phyloP scores from a whole-genome alignment of 2,797 vertebrate genomes.

The Melopsittacus undulatus region DNA sequence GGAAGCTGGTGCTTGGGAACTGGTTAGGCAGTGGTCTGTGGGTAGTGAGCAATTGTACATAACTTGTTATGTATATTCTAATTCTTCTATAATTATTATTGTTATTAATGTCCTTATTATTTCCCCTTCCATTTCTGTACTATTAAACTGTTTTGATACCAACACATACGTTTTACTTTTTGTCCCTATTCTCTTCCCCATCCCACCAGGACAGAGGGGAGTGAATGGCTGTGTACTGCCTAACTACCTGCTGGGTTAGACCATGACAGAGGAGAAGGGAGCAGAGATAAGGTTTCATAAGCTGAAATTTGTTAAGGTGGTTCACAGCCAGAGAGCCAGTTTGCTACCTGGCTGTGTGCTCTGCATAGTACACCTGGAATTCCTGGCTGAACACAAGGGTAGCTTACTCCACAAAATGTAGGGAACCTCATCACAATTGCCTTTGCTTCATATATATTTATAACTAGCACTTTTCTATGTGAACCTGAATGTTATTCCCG shows the following conservation, averaged over 20 bases:
- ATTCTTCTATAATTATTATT: background rate
- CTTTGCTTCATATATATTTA: background rate
- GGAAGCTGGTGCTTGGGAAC: background rate
- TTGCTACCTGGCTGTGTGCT: background rate
- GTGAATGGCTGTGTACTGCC: background rate
- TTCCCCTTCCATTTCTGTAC: background rate
- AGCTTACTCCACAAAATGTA: background rate
- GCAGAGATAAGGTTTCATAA: background rate
- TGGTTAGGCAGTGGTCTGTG: background rate
- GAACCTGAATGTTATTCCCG: background rate
- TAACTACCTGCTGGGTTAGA: background rate
- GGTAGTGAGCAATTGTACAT: background rate
- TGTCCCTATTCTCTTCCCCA: background rate
- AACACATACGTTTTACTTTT: background rate
- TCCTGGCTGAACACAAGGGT: background rate
- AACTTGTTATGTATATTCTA: background rate
- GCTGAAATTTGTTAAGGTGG: background rate
- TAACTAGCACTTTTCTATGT: background rate
- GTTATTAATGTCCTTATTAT: background rate
- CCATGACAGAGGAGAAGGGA: background rate
- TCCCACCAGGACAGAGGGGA: background rate
- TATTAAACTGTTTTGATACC: background rate
- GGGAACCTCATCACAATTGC: background rate
- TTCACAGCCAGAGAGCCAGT: background rate
- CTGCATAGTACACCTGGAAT: background rate